Evolutionary conservation across 2,888 invertebrate genomes (phyloP), one percentile per base, ranked within the genome.

Genomic region (Pyrocoelia pectoralis): DNA sequence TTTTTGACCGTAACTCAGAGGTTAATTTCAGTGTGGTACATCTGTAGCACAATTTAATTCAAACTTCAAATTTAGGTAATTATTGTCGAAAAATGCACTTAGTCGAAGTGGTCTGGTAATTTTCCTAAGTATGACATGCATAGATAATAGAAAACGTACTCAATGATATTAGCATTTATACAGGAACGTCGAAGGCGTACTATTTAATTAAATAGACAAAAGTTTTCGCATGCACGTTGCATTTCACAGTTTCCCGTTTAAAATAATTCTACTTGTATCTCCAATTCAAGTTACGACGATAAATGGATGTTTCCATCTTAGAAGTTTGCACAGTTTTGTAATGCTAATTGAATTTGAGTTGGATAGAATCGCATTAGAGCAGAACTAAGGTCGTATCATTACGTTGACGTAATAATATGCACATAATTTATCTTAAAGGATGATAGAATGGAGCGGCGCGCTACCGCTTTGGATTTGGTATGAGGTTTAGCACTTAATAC

Each of bases 401-500:
- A 49, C 49, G 15, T n/a, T 12, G 51, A 33, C 8, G 33, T 51
- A 33, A 59, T 63, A 55, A 59, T 55, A 55, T 63, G 58, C 63
- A 55, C 58, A 63, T 63, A 59, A 63, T 59, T 63, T 55, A 58
- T 50, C 15, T 18, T 9, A 50, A n/a, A 46, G 43, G 49, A 24
- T 52, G 43, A 41, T 48, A 29, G 9, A 49, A 54, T 15, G 28
- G 59, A 52, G 48, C 33, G 51, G 29, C 29, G 19, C 19, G 24
- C 24, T 6, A 41, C 19, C 17, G 33, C 12, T 52, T 52, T 53
- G 46, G 50, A 52, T 53, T 43, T 17, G 56, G 48, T 41, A 13
- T 49, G 40, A 28, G 53, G 28, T 53, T 58, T 49, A 43, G 54
- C 61, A 56, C 56, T 61, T 65, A 65, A 65, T 65, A 65, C 56